These are phyloP conservation scores for Chloroclystis v-ata DNA, from an alignment of 2,888 invertebrate species.

Conservation along the genomic window DNA sequence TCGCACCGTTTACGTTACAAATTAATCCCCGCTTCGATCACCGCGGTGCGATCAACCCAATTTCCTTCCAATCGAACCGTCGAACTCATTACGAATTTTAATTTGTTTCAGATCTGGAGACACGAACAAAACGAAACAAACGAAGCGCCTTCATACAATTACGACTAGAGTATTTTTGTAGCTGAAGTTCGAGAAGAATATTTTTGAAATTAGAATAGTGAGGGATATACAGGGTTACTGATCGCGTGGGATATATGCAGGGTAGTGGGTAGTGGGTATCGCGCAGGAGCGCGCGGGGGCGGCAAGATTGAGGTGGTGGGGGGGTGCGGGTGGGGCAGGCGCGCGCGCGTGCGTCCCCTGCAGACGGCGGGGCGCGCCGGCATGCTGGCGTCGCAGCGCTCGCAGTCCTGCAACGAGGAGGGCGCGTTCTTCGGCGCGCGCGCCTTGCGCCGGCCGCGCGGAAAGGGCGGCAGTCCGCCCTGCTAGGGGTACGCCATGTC, in stretches of 20 bases:
- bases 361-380: slow-evolving; percentile 70
- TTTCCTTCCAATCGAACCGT: slow-evolving; percentile 39
- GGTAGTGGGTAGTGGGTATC: slow-evolving; percentile 19
- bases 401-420: slow-evolving; percentile 77
- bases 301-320: slow-evolving; percentile 75
- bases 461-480: slow-evolving; percentile 78
- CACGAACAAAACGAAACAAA: slow-evolving; percentile 48
- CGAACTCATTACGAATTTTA: slow-evolving; percentile 45
- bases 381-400: slow-evolving; percentile 75
- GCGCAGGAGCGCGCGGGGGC: slow-evolving; percentile 39
- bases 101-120: slow-evolving; percentile 68
- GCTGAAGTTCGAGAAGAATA: too few relatives aligned
- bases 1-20: slow-evolving; percentile 33
- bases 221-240: slow-evolving; percentile 19
- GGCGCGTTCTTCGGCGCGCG: slow-evolving; percentile 77
- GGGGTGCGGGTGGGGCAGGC: slow-evolving; percentile 74
- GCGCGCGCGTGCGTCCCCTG: slow-evolving; percentile 75
- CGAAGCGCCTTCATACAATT: slow-evolving; percentile 68
- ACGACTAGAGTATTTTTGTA: slow-evolving; percentile 46
- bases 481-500: slow-evolving; percentile 81
- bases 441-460: slow-evolving; percentile 77
- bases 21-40: slow-evolving; percentile 46
- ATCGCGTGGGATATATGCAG: slow-evolving; percentile 33
- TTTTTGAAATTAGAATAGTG: too few relatives aligned
- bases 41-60: slow-evolving; percentile 44